Conservation (phyloP, 2,888 invertebrate genomes). For the Catocala nupta region DNA sequence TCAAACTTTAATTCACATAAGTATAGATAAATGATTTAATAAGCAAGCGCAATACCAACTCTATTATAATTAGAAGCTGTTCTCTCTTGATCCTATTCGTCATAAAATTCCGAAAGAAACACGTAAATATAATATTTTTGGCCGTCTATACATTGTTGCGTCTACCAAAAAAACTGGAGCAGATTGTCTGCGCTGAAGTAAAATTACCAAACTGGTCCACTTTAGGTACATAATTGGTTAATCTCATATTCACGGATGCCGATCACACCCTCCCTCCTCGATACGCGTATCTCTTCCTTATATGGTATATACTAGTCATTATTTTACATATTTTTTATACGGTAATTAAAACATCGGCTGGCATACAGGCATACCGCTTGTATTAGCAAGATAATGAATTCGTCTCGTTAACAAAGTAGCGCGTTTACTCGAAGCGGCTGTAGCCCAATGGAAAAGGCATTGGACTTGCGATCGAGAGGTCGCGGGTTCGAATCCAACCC, state of each 20-base stretch:
- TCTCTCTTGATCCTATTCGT: too few relatives aligned
- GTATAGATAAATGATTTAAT: too few relatives aligned
- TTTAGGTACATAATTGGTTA: conserved; percentile 30
- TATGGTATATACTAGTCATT: conserved; percentile 19
- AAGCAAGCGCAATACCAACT: too few relatives aligned
- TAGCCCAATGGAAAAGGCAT: too few relatives aligned
- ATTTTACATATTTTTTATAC: conserved; percentile 23
- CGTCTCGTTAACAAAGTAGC: neutral
- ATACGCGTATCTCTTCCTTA: conserved; percentile 31
- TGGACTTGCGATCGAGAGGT: too few relatives aligned
- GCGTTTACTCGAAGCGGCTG: neutral
- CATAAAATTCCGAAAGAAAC: neutral
- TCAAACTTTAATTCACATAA: too few relatives aligned
- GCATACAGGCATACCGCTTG: neutral
- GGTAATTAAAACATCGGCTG: conserved; percentile 27
- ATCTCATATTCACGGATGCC: conserved; percentile 29
- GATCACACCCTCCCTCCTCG: conserved; percentile 12
- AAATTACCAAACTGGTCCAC: conserved; percentile 40
- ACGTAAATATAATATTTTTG: neutral
- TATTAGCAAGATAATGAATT: conserved; percentile 12
- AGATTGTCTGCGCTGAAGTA: conserved; percentile 21
- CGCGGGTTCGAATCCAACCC: too few relatives aligned
- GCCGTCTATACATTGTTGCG: neutral
- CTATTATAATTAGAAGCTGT: too few relatives aligned
- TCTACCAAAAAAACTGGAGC: conserved; percentile 40